Evolutionary conservation across 2,888 invertebrate genomes (phyloP).

Genomic region (Anarsia innoxiella): DNA sequence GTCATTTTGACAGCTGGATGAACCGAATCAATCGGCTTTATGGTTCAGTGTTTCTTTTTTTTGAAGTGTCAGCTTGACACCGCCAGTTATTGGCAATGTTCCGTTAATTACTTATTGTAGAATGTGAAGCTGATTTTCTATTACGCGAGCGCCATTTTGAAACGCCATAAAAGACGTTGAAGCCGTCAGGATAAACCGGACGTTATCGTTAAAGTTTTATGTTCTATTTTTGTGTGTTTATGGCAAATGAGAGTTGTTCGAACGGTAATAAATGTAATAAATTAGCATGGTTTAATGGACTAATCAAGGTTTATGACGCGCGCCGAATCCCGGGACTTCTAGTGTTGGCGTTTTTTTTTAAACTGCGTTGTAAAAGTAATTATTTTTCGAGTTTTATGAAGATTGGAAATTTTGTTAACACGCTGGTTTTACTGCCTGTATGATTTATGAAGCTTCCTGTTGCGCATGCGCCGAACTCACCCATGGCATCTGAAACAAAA

Average conservation of each 20-base stretch:
- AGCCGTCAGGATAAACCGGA: constrained; percentile 27
- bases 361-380: constrained; percentile 40
- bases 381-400: constrained; percentile 71
- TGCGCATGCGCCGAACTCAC: constrained; percentile 72
- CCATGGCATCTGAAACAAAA: constrained; percentile 88
- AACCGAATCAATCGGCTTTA: no score
- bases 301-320: constrained; percentile 75
- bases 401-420: constrained; percentile 70
- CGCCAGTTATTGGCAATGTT: background rate
- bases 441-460: constrained; percentile 64
- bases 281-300: constrained; percentile 73
- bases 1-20: constrained; percentile 29
- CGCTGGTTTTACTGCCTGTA: constrained; percentile 42
- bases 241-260: constrained; percentile 58
- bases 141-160: constrained; percentile 40
- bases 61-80: no score
- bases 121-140: constrained; percentile 64
- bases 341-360: constrained; percentile 63
- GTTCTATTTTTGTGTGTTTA: constrained; percentile 51
- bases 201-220: constrained; percentile 38
- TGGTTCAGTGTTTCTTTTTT: no score
- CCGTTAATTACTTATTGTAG: constrained; percentile 38
- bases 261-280: constrained; percentile 72
- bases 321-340: constrained; percentile 71
- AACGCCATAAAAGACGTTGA: constrained; percentile 42